Evolutionary conservation across 2,888 invertebrate species (phyloP), one percentile per base, ranked within the genome.

Genomic region (Achlya flavicornis): DNA sequence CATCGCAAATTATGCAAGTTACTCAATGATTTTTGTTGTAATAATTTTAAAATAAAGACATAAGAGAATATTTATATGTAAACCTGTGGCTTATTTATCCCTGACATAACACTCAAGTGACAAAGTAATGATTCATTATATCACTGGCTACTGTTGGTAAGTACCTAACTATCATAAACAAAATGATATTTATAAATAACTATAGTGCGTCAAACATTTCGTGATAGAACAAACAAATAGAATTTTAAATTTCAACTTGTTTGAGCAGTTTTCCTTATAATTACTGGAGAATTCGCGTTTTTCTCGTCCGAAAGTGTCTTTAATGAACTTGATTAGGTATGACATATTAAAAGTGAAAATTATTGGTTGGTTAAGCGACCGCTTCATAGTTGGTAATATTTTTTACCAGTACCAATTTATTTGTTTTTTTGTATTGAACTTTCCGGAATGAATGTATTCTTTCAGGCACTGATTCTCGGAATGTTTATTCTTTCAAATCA

Each of bases 71-170:
- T 61, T 61, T 48, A 53, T 59, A 64, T 66, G 61, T 38, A 61
- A 62, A 58, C 41, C 58, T 43, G 41, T 63, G 32, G 46, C n/a
- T 10, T 10, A 53, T 62, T 67, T 67, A 61, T 65, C 67, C 67
- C 65, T 65, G 67, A 63, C 65, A 67, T 62, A 58, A 63, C 32
- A n/a, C 41, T 67, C 57, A 41, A 63, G 65, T 65, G 67, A 65
- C 65, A 67, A 8, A 10, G 3, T n/a, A 26, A 43, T 67, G 67
- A 67, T 57, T 67, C 67, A 67, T 61, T 41, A 35, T 3, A 53
- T 16, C 53, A 53, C 19, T 53, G 14, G 10, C 53, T 46, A 46
- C 46, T 53, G 19, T 53, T 48, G 16, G 48, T 48, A n/a, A n/a
- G n/a, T n/a, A n/a, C n/a, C n/a, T n/a, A 14, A 58, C 38, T 41